Percentiles rank a stretch among this genome's conserved stretches.
These are phyloP conservation scores for Nematolebias whitei DNA, from an alignment of 2,113 vertebrate species.

Conservation along the genomic window DNA sequence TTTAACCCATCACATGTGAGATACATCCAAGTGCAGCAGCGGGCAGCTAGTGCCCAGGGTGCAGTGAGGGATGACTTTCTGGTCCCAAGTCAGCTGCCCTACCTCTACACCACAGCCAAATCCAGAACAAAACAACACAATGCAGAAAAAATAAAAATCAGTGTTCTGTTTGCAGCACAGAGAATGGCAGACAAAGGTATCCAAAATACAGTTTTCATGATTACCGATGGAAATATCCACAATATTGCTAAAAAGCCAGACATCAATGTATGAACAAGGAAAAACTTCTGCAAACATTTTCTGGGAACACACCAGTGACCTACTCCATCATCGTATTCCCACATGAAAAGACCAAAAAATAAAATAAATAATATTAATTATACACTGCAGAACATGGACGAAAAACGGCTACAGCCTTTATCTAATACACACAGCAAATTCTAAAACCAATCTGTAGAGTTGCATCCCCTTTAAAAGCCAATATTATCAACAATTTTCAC, in stretches of 20 bases:
- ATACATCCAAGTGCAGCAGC: too few species aligned
- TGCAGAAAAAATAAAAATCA: background rate
- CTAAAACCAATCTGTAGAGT: background rate
- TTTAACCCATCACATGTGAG: too few species aligned
- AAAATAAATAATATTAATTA: too few species aligned
- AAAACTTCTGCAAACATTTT: background rate
- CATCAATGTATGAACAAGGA: too few species aligned
- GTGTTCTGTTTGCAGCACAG: background rate
- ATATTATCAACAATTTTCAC: constrained; percentile 1
- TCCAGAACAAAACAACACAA: too few species aligned
- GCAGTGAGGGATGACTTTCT: too few species aligned
- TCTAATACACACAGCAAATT: background rate
- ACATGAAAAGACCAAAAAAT: background rate
- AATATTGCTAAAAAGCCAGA: too few species aligned
- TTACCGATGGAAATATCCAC: background rate
- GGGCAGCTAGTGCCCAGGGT: too few species aligned
- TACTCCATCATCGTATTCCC: background rate
- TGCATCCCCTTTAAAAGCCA: background rate
- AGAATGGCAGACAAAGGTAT: background rate
- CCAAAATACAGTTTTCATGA: background rate
- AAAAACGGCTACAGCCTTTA: background rate
- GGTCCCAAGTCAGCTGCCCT: too few species aligned
- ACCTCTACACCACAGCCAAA: too few species aligned
- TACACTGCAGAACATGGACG: background rate
- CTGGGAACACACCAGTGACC: background rate